Percentiles rank a stretch among this genome's conserved stretches.
Conservation (phyloP, 1,140 invertebrate species). For the Phocides pigmalion region DNA sequence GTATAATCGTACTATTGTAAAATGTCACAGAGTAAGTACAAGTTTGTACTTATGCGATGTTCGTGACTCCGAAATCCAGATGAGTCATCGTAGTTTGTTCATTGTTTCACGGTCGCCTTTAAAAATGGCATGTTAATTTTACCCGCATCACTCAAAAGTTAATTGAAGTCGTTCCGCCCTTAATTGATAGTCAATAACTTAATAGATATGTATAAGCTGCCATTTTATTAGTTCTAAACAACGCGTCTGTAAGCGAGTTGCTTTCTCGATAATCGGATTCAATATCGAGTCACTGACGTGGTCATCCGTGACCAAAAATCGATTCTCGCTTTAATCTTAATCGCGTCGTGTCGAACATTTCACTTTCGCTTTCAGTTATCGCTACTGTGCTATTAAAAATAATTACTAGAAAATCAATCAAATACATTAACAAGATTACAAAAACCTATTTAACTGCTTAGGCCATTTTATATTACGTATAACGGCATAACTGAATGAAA, state of each 20-base stretch:
- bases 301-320: constrained; percentile 1
- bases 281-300: neutral
- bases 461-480: constrained; percentile 28
- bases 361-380: neutral
- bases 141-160: neutral
- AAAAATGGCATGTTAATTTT: neutral
- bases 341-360: neutral
- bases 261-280: neutral
- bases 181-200: constrained; percentile 16
- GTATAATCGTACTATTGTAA: constrained; percentile 25
- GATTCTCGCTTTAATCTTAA: neutral
- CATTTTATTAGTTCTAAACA: neutral
- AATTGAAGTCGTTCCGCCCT: constrained; percentile 30
- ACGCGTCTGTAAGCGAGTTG: neutral
- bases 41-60: constrained; percentile 53
- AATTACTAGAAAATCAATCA: neutral
- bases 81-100: constrained; percentile 28
- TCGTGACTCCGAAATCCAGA: constrained; percentile 44
- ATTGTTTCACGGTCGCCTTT: neutral
- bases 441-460: constrained; percentile 1
- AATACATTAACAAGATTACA: no score
- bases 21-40: constrained; percentile 44
- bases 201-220: constrained; percentile 21
- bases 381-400: neutral
- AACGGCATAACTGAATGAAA: constrained; percentile 30